Percentiles rank a stretch among this genome's conserved stretches.
Conservation (phyloP, 1,140 invertebrate species). For the Pollicipes pollicipes region DNA sequence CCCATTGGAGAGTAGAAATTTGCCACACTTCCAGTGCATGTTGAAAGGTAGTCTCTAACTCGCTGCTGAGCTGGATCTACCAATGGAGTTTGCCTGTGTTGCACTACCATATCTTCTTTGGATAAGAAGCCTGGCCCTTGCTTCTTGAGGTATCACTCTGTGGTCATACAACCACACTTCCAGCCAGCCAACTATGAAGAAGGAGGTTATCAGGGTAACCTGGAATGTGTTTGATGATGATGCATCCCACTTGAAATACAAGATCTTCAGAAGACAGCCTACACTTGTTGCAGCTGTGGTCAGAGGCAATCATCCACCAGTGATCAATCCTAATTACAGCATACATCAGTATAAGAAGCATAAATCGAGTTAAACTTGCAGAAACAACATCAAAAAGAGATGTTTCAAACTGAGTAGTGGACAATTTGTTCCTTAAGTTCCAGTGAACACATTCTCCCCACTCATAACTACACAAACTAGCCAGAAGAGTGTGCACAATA, state of each 20-base stretch:
- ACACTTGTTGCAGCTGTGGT: neutral
- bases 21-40: neutral
- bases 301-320: neutral
- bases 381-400: neutral
- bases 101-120: neutral
- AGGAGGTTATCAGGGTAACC: neutral
- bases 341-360: neutral
- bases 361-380: neutral
- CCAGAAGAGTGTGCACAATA: neutral
- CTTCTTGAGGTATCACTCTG: neutral
- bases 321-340: neutral
- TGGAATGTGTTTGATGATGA: neutral
- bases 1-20: constrained; percentile 4
- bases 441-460: neutral
- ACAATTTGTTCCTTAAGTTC: neutral
- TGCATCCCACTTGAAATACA: neutral
- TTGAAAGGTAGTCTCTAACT: neutral
- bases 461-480: neutral
- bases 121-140: neutral
- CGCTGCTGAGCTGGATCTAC: neutral
- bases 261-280: neutral
- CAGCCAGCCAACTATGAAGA: constrained; percentile 2
- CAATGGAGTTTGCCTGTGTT: neutral
- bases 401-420: neutral
- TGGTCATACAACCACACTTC: constrained; percentile 1